Percentiles rank a stretch among this genome's conserved stretches.
phyloP scores from a whole-genome alignment of 2,888 invertebrate species.

The Zonitis immaculata region DNA sequence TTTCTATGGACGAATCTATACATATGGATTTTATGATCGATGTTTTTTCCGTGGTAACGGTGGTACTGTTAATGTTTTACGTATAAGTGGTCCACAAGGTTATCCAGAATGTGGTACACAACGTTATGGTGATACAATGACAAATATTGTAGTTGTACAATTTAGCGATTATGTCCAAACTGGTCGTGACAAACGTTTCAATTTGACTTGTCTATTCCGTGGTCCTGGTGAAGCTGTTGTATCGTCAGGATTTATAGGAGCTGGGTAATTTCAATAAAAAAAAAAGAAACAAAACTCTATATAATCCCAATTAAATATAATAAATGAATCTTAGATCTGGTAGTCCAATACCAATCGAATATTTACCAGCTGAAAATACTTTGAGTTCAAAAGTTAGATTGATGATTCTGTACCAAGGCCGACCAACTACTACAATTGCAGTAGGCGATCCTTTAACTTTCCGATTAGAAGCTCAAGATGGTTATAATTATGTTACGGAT shows the following conservation, averaged over 20 bases:
- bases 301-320: background rate
- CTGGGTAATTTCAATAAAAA: constrained; percentile 55
- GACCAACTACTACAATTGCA: constrained; percentile 89
- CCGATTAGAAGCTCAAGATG: constrained; percentile 82
- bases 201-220: constrained; percentile 86
- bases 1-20: constrained; percentile 85
- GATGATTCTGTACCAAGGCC: constrained; percentile 81
- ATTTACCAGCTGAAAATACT: constrained; percentile 86
- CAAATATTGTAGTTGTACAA: constrained; percentile 90
- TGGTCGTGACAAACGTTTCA: constrained; percentile 83
- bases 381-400: constrained; percentile 83
- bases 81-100: constrained; percentile 86
- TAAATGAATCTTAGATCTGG: constrained; percentile 62
- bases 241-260: constrained; percentile 87
- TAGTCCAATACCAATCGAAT: constrained; percentile 89
- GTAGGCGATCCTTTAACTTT: constrained; percentile 90
- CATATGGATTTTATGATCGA: constrained; percentile 84
- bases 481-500: constrained; percentile 81
- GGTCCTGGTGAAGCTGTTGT: constrained; percentile 92
- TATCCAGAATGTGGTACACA: constrained; percentile 92
- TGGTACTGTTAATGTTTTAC: constrained; percentile 73
- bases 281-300: background rate
- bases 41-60: constrained; percentile 91
- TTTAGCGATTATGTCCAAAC: constrained; percentile 92
- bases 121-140: constrained; percentile 82